These are phyloP conservation scores for Drosophila paulistorum DNA, from an alignment of 1,140 invertebrate genomes.

Conservation along the genomic window DNA sequence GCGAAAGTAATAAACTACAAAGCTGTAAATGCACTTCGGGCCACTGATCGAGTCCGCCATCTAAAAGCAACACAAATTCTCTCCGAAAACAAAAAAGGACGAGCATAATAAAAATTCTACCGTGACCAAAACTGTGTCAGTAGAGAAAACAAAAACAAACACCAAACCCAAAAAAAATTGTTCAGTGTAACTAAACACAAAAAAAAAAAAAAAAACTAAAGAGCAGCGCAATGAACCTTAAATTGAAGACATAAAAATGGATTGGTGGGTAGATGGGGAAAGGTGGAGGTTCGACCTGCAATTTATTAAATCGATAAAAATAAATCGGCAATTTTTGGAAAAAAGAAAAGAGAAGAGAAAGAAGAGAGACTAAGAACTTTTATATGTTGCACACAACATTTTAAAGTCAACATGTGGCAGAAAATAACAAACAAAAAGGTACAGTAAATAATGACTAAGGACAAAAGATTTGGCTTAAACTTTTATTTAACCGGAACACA, in stretches of 20 bases:
- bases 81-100: constrained; percentile 50
- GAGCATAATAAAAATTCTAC: constrained; percentile 57
- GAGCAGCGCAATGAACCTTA: constrained; percentile 50
- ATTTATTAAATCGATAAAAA: constrained; percentile 78
- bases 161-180: not conserved
- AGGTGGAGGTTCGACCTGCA: constrained; percentile 27
- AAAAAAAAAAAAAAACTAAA: constrained; percentile 15
- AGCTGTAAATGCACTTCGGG: constrained; percentile 63
- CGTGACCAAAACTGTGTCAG: constrained; percentile 71
- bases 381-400: constrained; percentile 30
- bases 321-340: constrained; percentile 32
- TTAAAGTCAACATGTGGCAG: constrained; percentile 41
- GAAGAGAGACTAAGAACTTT: not conserved
- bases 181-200: constrained; percentile 36
- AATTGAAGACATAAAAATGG: constrained; percentile 57
- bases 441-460: not conserved
- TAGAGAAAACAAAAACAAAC: constrained; percentile 32
- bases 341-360: not conserved
- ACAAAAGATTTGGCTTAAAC: not conserved
- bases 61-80: constrained; percentile 48
- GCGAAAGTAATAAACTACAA: constrained; percentile 70
- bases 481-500: no score
- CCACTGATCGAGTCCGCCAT: constrained; percentile 16
- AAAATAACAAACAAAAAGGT: not conserved
- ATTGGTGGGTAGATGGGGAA: not conserved